Evolutionary conservation across 2,797 vertebrate genomes (phyloP).

Genomic region (Acridotheres tristis): DNA sequence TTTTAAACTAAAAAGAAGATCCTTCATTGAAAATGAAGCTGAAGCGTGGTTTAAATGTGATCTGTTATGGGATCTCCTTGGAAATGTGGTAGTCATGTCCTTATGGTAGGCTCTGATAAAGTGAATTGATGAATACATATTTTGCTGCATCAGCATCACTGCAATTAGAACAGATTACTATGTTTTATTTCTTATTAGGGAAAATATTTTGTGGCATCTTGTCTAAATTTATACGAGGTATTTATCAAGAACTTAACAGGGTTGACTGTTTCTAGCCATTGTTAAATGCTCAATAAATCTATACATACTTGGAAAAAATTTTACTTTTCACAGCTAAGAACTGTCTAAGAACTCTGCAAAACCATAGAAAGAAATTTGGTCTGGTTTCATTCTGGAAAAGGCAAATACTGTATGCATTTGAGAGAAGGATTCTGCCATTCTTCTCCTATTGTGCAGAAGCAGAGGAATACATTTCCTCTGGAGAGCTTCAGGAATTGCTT

Average conservation of each 20-base stretch:
- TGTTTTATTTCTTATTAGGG: background rate
- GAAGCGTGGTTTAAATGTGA: background rate
- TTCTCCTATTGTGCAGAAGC: background rate
- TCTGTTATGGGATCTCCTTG: background rate
- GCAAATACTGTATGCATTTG: background rate
- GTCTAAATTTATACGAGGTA: background rate
- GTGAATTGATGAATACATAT: background rate
- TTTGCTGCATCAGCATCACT: background rate
- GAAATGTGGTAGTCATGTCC: background rate
- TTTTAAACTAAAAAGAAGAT: background rate
- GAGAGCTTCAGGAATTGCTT: background rate
- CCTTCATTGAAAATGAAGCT: background rate
- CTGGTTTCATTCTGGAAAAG: background rate
- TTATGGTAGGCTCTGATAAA: background rate
- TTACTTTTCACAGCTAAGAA: background rate
- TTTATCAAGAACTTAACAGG: background rate
- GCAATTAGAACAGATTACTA: background rate
- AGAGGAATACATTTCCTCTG: background rate
- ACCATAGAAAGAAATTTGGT: background rate
- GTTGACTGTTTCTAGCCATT: background rate
- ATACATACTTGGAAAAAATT: background rate
- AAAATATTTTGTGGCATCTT: background rate
- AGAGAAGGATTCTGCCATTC: background rate
- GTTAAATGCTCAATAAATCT: background rate
- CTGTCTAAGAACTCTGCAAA: background rate